These are phyloP conservation scores for Phaethornis superciliosus DNA, from an alignment of 2,113 vertebrate species.

Conservation along the genomic window DNA sequence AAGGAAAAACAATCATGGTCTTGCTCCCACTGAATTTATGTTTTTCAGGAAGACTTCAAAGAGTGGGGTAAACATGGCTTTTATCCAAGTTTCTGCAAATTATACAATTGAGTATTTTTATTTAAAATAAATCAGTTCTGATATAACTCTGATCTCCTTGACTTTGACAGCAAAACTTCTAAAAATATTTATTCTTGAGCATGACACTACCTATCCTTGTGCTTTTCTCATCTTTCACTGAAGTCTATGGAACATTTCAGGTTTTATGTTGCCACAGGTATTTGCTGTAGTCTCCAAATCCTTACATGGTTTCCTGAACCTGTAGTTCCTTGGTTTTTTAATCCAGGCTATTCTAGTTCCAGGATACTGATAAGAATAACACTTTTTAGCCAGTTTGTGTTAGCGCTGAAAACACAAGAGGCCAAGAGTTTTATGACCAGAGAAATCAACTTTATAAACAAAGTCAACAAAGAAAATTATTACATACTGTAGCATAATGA, in stretches of 20 bases:
- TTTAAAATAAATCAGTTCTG: constrained; percentile 27
- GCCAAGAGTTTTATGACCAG: background rate
- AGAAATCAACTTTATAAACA: background rate
- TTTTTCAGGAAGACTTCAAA: constrained; percentile 29
- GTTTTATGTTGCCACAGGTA: background rate
- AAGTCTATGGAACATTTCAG: background rate
- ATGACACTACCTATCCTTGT: background rate
- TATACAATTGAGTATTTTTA: background rate
- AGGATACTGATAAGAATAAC: background rate
- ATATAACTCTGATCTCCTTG: background rate
- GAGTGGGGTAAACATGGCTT: background rate
- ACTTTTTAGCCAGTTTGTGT: background rate
- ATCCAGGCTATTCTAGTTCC: background rate
- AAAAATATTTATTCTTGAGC: background rate
- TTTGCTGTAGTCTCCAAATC: background rate
- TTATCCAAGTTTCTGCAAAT: constrained; percentile 5
- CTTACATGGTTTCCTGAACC: background rate
- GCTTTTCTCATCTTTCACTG: background rate
- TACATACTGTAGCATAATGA: rapidly evolving
- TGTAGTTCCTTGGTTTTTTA: background rate
- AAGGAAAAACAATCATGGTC: constrained; percentile 14
- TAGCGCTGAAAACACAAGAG: background rate
- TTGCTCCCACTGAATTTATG: background rate
- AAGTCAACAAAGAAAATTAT: background rate
- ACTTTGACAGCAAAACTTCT: background rate